Evolutionary conservation across 1,140 invertebrate species (phyloP).

Genomic region (Drosophila nebulosa): DNA sequence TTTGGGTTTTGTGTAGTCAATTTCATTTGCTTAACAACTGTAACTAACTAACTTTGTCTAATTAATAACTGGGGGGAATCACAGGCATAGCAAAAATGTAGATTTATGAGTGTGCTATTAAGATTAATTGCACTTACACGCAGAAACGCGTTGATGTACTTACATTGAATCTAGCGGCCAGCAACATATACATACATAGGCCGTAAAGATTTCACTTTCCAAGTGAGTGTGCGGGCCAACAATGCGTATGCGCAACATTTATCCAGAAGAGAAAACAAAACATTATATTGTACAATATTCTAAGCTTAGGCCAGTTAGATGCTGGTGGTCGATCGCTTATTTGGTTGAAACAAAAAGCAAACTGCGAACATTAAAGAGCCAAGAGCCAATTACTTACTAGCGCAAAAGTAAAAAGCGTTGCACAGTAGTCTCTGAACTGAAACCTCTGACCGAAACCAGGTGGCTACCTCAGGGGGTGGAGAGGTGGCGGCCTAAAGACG

Average conservation of each 20-base stretch:
- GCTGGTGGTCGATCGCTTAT: constrained; percentile 34
- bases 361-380: constrained; percentile 20
- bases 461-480: background rate
- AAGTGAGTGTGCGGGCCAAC: background rate
- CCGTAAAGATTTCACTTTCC: constrained; percentile 6
- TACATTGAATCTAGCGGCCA: constrained; percentile 1
- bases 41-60: constrained; percentile 53
- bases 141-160: constrained; percentile 7
- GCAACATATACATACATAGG: constrained; percentile 8
- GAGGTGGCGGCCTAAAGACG: background rate
- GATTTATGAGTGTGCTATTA: constrained; percentile 44
- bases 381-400: constrained; percentile 25
- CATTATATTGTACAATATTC: constrained; percentile 9
- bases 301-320: background rate
- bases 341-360: constrained; percentile 11
- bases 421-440: constrained; percentile 23
- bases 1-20: constrained; percentile 3
- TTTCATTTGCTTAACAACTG: constrained; percentile 39
- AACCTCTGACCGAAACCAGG: constrained; percentile 52
- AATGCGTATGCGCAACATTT: constrained; percentile 40
- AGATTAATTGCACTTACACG: background rate
- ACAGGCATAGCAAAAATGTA: background rate
- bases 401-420: constrained; percentile 36
- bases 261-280: background rate
- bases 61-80: constrained; percentile 29